Percentiles rank a stretch among this genome's conserved stretches.
Conservation (phyloP, 2,113 vertebrate genomes). For the Erythrocercus mccallii region DNA sequence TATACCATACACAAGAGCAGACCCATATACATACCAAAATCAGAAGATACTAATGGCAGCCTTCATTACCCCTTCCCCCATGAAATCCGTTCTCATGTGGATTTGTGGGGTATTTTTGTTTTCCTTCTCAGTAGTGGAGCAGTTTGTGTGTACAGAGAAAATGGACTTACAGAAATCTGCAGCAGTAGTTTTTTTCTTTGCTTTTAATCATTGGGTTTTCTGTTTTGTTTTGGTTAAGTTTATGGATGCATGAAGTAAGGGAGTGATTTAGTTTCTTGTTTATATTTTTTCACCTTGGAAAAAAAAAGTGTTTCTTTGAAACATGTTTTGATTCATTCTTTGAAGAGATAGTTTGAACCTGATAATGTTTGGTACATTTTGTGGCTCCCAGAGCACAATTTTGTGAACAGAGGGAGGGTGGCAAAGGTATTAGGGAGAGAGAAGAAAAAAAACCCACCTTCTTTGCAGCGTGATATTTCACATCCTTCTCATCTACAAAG, state of each 20-base stretch:
- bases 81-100: constrained; percentile 75
- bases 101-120: constrained; percentile 71
- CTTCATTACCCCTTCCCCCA: constrained; percentile 66
- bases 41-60: constrained; percentile 80
- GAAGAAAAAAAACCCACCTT: constrained; percentile 16
- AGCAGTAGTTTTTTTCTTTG: constrained; percentile 76
- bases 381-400: constrained; percentile 74
- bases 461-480: constrained; percentile 22
- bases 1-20: constrained; percentile 70
- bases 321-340: constrained; percentile 70
- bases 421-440: constrained; percentile 56
- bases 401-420: constrained; percentile 59
- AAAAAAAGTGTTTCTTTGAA: constrained; percentile 58
- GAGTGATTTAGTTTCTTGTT: constrained; percentile 76
- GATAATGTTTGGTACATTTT: constrained; percentile 73
- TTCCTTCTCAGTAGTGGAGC: constrained; percentile 75
- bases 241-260: constrained; percentile 81
- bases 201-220: constrained; percentile 75
- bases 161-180: constrained; percentile 79
- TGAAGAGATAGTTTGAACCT: constrained; percentile 67
- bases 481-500: constrained; percentile 53
- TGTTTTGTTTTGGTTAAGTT: constrained; percentile 76
- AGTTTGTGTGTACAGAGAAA: constrained; percentile 89
- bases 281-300: constrained; percentile 71
- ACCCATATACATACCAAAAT: constrained; percentile 88